Percentiles rank a stretch among this genome's conserved stretches.
These are phyloP conservation scores for Orientallactaga sibirica DNA, from an alignment of 2,797 vertebrate species.

Conservation along the genomic window DNA sequence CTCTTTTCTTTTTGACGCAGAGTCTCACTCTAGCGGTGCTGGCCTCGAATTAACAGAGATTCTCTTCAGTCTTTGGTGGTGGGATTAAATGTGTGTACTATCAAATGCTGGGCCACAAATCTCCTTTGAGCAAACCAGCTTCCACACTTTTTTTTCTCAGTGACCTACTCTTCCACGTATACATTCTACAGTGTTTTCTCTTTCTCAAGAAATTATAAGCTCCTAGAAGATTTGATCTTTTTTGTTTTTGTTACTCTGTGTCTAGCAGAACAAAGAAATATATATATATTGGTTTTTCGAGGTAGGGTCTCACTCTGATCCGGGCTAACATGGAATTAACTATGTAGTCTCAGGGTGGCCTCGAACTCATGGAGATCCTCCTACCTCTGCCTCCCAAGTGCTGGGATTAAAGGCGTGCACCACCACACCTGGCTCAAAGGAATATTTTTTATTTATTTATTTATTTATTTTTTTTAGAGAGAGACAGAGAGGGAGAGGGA, in stretches of 20 bases:
- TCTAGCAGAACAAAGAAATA: neutral
- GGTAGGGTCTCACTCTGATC: no score
- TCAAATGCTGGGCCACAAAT: neutral
- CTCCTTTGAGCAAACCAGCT: neutral
- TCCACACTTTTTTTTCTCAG: neutral
- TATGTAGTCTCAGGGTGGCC: no score
- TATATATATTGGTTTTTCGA: no score
- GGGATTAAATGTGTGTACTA: neutral
- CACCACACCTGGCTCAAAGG: no score
- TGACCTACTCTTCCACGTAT: constrained; percentile 10
- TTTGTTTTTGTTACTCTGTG: constrained; percentile 26
- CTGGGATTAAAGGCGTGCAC: no score
- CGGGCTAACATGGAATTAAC: no score
- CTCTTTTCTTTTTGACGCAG: no score
- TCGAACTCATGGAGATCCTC: no score
- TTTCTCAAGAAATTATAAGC: constrained; percentile 40
- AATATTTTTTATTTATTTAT: no score
- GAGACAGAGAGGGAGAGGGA: no score
- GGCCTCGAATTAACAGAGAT: neutral
- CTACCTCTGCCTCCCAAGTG: no score
- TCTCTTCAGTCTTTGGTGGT: neutral
- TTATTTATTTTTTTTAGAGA: no score
- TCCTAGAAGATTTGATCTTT: constrained; percentile 44
- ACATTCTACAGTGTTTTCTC: constrained; percentile 24
- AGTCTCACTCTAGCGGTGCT: neutral